Evolutionary conservation across 2,113 vertebrate species (phyloP), one percentile per base, ranked within the genome.

Genomic region (Zingel zingel): DNA sequence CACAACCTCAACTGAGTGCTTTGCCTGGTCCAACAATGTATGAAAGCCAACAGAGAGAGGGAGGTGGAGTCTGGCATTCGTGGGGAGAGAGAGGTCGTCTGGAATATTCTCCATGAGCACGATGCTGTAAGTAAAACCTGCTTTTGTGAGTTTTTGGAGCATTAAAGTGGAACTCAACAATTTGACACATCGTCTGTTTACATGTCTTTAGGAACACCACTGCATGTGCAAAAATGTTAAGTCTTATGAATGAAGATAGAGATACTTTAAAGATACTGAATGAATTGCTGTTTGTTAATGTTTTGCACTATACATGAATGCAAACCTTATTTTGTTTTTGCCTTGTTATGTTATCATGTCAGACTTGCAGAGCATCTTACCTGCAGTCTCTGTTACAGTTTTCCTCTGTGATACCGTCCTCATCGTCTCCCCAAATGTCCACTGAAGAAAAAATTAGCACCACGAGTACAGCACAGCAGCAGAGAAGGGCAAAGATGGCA

Each of bases 381-480:
- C 95, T 91, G 94, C 98, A 99, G 95, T 97, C 94, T 86, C 93
- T 97, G 96, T 97, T 96, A 91, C 98, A 99, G 94, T 97, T 98
- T 82, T 98, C 97, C 94, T 97, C 97, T 25, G 97, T 97, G 81
- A 99, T 96, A 67, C 97, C 97, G 51, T 99, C 98, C 82, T 98
- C 97, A 51, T 96, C 94, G 80, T 97, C 97, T 45, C 97, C 97
- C 96, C 97, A 96, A 75, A 98, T 93, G 92, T 99, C 96, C 91
- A 98, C 97, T 0, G 98, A 97, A 39, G 98, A 99, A 95, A 97
- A 99, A 90, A 98, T 97, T 88, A 99, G 86, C 0, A 94, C 97
- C 77, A 97, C 91, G 14, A 99, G 96, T 84, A 99, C 96, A 47
- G 97, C 96, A 47, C 96, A 97, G 94, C 98, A 99, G 96, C 97